These are phyloP conservation scores for Saturnia japonica DNA, from an alignment of 2,888 invertebrate genomes.

Conservation along the genomic window DNA sequence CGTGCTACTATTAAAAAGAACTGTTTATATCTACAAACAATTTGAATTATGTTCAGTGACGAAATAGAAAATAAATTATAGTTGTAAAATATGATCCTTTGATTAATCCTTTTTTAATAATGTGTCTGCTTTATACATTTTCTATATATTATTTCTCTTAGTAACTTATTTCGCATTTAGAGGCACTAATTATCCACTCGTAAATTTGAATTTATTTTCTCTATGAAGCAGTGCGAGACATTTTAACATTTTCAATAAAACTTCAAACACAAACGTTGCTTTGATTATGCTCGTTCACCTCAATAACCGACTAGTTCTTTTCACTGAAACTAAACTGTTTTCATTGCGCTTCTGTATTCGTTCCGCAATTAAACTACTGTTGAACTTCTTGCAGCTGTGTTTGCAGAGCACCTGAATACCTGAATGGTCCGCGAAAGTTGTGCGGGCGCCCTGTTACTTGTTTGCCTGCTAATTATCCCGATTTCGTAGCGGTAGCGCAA, in stretches of 20 bases:
- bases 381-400: conserved; percentile 80
- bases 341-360: conserved; percentile 77
- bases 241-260: conserved; percentile 62
- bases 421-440: conserved; percentile 75
- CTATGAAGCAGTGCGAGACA: conserved; percentile 35
- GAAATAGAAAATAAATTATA: neutral
- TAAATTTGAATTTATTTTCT: conserved; percentile 41
- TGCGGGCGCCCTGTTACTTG: conserved; percentile 66
- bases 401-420: conserved; percentile 80
- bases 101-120: no score
- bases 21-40: no score
- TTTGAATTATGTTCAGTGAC: no score
- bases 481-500: conserved; percentile 58
- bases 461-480: conserved; percentile 80
- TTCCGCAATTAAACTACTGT: conserved; percentile 80
- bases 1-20: no score
- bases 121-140: neutral
- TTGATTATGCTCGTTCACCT: conserved; percentile 54
- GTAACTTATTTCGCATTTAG: neutral
- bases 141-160: neutral
- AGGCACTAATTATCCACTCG: conserved; percentile 19
- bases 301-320: conserved; percentile 71
- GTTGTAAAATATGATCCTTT: neutral
- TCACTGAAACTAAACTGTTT: conserved; percentile 73
- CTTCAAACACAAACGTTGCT: conserved; percentile 50